Conservation (phyloP, 2,888 invertebrate species). For the Falcaria lacertinaria region DNA sequence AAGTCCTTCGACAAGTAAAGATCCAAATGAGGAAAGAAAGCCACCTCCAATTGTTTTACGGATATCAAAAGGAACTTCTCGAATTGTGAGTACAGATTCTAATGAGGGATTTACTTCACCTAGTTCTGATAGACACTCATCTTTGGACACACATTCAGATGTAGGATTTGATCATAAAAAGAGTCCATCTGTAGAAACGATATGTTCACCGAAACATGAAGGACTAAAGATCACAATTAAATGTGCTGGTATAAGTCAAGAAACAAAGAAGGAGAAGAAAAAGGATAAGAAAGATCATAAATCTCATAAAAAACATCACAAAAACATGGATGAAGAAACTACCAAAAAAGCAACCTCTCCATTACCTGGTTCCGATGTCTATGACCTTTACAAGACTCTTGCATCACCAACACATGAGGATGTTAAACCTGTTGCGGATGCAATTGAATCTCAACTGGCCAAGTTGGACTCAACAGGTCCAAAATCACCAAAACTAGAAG, state of each 20-base stretch:
- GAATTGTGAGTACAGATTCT: conserved; percentile 83
- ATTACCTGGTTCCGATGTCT: conserved; percentile 67
- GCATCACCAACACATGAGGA: conserved; percentile 65
- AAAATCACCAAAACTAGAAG: conserved; percentile 53
- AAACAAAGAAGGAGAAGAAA: conserved; percentile 66
- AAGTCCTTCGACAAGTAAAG: conserved; percentile 73
- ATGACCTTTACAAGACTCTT: conserved; percentile 73
- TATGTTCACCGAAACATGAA: conserved; percentile 74
- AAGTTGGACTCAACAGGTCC: conserved; percentile 52
- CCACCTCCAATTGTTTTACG: conserved; percentile 92
- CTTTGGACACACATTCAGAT: conserved; percentile 68
- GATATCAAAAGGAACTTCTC: conserved; percentile 88
- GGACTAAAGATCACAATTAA: conserved; percentile 76
- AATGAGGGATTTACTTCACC: conserved; percentile 81
- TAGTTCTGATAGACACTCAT: conserved; percentile 72
- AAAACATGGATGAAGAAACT: conserved; percentile 58
- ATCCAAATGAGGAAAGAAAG: conserved; percentile 67
- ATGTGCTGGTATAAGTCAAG: conserved; percentile 61
- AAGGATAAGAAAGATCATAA: conserved; percentile 77
- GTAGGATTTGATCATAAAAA: conserved; percentile 62
- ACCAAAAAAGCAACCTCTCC: conserved; percentile 70
- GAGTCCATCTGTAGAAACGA: conserved; percentile 64
- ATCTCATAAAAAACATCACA: conserved; percentile 72
- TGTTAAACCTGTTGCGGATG: conserved; percentile 42
- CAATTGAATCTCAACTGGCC: conserved; percentile 61